Evolutionary conservation across 30 jellyfish, hydroid and myxozoan genomes (phyloP), one percentile per base, ranked within the genome.

Genomic region (Hydractinia echinata): DNA sequence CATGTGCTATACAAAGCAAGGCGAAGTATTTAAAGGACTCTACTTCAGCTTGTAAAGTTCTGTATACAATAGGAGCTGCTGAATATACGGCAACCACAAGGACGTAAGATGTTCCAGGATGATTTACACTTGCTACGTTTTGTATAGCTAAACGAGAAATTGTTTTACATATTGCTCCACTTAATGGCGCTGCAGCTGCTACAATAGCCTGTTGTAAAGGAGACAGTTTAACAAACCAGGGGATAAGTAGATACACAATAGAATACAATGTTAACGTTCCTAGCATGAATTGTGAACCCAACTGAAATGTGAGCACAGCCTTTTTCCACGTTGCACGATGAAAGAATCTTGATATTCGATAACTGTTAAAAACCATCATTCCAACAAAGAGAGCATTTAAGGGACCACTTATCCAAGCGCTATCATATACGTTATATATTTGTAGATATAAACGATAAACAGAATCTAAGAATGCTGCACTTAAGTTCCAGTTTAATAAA

Each of bases 381-480:
- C 67, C 10, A 13, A 11, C 9, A 52, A 11, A 71, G 9, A 71
- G 55, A 50, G 52, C 52, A 58, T 71, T 71, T 30, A 71, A 50
- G 8, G 81, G 81, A 14, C 7, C n/a, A 30, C 55, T 71, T n/a
- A 30, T 8, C 60, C 60, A 50, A 8, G 81, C 18, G 18, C 44
- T 19, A 5, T 52, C 66, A 58, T 71, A 71, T n/a, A 71, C 81
- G 50, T 71, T 58, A 5, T 71, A 71, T 48, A 71, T 58, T 19
- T 71, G 81, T 9, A 71, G 50, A 52, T 19, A 71, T 9, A 71
- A 50, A 48, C 81, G 44, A 71, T 71, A 71, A 8, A 71, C 81
- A 19, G 81, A 9, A 71, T 71, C 81, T 8, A 71, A 20, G 81
- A 71, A 71, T 8, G 81, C 81, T n/a, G 81, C 81, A 8, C 39